These are phyloP conservation scores for Toxotes chatareus DNA, from an alignment of 2,113 vertebrate genomes.

Conservation along the genomic window DNA sequence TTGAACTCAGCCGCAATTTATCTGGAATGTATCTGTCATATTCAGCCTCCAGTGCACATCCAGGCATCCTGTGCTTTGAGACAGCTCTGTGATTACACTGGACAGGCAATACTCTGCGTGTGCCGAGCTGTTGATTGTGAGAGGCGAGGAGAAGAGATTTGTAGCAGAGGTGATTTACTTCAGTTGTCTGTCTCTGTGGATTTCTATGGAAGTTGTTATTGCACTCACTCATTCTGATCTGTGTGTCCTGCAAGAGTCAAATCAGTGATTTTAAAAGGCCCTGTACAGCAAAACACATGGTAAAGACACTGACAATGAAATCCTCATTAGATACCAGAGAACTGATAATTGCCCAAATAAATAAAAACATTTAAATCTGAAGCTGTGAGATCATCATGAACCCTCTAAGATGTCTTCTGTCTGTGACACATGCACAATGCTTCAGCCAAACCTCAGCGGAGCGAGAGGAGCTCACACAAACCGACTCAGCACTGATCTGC, in stretches of 20 bases:
- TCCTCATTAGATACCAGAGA: neutral
- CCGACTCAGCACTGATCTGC: conserved; percentile 14
- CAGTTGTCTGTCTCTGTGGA: conserved; percentile 37
- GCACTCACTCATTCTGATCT: conserved; percentile 4
- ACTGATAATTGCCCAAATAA: neutral
- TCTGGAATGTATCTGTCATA: conserved; percentile 45
- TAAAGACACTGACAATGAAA: neutral
- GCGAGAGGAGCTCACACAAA: conserved; percentile 34
- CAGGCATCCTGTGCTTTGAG: conserved; percentile 42
- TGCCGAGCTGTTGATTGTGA: conserved; percentile 45
- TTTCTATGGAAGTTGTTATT: conserved; percentile 22
- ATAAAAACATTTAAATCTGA: neutral
- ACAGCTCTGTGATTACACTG: conserved; percentile 59
- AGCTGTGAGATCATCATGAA: neutral
- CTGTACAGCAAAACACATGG: neutral
- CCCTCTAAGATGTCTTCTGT: neutral
- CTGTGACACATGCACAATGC: neutral
- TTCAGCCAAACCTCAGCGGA: conserved; percentile 15
- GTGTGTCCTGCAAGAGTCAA: neutral
- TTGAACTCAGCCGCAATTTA: conserved; percentile 30
- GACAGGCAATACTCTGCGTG: conserved; percentile 52
- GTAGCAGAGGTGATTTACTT: conserved; percentile 60
- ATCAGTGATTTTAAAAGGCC: conserved; percentile 7
- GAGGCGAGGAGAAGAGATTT: conserved; percentile 37
- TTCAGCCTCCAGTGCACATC: conserved; percentile 39